Evolutionary conservation across 2,113 vertebrate species (phyloP).

Genomic region (Equus quagga): DNA sequence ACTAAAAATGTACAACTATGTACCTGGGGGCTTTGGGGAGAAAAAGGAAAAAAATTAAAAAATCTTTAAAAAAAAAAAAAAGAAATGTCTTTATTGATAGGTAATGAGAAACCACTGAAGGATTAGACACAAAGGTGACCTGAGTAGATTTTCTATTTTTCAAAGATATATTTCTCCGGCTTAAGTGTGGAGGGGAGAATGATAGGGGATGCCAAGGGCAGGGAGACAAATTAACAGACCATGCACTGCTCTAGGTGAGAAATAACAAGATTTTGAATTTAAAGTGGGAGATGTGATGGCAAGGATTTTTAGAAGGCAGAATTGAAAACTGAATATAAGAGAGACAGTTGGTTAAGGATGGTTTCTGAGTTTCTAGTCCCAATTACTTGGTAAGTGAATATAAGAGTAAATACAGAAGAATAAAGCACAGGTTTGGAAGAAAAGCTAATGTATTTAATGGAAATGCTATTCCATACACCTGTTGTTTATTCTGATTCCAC

Average conservation of each 20-base stretch:
- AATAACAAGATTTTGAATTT: slow-evolving; percentile 6
- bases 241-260: background rate
- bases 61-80: background rate
- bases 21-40: too few species aligned
- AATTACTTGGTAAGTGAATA: background rate
- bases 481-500: slow-evolving; percentile 10
- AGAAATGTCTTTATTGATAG: background rate
- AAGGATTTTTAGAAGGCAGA: slow-evolving; percentile 13
- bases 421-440: background rate
- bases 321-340: background rate
- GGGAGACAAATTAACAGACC: slow-evolving; percentile 8
- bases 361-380: background rate
- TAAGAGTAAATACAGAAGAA: background rate
- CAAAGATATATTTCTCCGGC: background rate
- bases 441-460: background rate
- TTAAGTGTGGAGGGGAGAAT: background rate
- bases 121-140: background rate
- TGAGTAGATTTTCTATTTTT: background rate
- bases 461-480: background rate
- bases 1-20: too few species aligned
- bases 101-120: background rate
- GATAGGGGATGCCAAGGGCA: background rate
- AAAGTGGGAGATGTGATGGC: background rate
- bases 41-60: too few species aligned
- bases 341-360: background rate